Evolutionary conservation across 2,797 vertebrate genomes (phyloP).

Genomic region (Coranthus polyacanthus): DNA sequence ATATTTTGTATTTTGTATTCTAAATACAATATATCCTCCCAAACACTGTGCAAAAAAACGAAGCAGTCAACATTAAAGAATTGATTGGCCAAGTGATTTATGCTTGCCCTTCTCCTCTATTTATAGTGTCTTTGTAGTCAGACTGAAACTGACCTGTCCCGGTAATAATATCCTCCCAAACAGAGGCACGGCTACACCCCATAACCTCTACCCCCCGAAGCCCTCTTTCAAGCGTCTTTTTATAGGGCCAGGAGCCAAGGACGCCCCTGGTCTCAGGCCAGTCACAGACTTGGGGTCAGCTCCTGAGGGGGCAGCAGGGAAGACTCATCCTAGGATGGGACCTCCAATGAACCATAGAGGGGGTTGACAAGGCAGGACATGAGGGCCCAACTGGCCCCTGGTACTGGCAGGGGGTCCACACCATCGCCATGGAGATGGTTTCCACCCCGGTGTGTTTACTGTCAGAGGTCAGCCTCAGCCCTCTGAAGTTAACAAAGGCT

Average conservation of each 20-base stretch:
- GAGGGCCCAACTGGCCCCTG: slow-evolving; percentile 69
- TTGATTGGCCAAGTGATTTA: slow-evolving; percentile 62
- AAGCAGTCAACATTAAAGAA: slow-evolving; percentile 31
- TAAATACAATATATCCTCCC: no score
- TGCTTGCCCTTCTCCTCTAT: slow-evolving; percentile 40
- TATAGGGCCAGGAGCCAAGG: slow-evolving; percentile 71
- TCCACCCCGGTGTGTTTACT: slow-evolving; percentile 78
- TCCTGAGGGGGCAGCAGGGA: slow-evolving; percentile 61
- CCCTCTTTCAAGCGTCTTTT: slow-evolving; percentile 69
- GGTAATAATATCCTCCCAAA: slow-evolving; percentile 76
- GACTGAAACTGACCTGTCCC: slow-evolving; percentile 69
- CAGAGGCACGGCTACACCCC: slow-evolving; percentile 66
- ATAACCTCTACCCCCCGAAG: slow-evolving; percentile 58
- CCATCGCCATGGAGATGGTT: slow-evolving; percentile 69
- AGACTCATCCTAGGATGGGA: slow-evolving; percentile 54
- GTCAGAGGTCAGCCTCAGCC: slow-evolving; percentile 71
- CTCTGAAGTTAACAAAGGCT: slow-evolving; percentile 72
- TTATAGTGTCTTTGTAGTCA: slow-evolving; percentile 72
- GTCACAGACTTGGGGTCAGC: slow-evolving; percentile 69
- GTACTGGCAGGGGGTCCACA: slow-evolving; percentile 68
- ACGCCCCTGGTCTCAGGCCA: slow-evolving; percentile 56
- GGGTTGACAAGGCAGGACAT: slow-evolving; percentile 69
- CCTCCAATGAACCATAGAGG: slow-evolving; percentile 65
- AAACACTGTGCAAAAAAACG: slow-evolving; percentile 1
- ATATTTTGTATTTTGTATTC: no score